Evolutionary conservation across 2,888 invertebrate genomes (phyloP), one percentile per base, ranked within the genome.

Genomic region (Isoperla grammatica): DNA sequence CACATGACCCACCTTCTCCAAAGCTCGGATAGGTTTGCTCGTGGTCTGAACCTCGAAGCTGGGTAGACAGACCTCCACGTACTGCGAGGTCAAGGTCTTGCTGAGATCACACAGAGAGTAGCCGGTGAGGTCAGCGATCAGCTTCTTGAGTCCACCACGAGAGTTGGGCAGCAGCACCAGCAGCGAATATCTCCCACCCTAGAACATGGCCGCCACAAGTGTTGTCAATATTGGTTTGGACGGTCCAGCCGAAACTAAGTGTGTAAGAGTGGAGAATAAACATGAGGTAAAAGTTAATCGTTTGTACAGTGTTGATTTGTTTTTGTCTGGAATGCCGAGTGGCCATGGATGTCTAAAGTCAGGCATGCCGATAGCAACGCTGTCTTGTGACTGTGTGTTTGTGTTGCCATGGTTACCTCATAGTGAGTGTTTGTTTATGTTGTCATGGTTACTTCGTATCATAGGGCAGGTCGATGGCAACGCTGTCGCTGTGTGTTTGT

Each of bases 31-130:
- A 1, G 85, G 82, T 23, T 81, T 80, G 0, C 83, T 82, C 6
- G 84, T 85, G 5, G 83, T 82, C 68, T 84, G 84, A 17, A 83
- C 76, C 67, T 80, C 79, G 73, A 85, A 85, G 59, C 77, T 76
- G 1, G 86, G 86, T 57, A 86, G 66, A 1, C 75, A 76, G 1
- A 85, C 73, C 60, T 77, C 77, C 12, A 83, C 67, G 19, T 79
- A 75, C 58, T 77, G 75, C 43, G 76, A 74, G 19, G 70, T 68
- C 40, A 81, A 69, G 43, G 72, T 73, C 1, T 78, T 75, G 57
- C 76, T 73, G 23, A 81, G 75, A 3, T 78, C 76, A 1, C 74
- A 68, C 1, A 81, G 68, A 0, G 78, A 73, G 1, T 76, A 73
- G 0, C 78, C 75, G 2, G 81, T 75, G 37, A 85, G 68, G 63